A percentile compares a stretch with the other conserved stretches of the same genome.
These are phyloP conservation scores for Neodontobutis hainanensis DNA, from an alignment of 2,113 vertebrate species.

Conservation along the genomic window DNA sequence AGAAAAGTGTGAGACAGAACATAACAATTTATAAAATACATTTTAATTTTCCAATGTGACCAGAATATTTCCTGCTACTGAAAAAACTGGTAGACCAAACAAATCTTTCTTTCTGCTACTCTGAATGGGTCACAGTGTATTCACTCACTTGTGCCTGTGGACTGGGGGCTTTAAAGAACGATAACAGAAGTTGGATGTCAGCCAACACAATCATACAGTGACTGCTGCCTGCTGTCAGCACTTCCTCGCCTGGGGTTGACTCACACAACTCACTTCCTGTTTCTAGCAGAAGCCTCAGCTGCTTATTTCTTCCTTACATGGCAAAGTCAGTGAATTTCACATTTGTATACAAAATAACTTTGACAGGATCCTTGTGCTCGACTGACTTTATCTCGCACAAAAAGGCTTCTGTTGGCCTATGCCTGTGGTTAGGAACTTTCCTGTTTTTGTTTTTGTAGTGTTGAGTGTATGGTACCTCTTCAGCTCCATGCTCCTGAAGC, in stretches of 20 bases:
- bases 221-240: constrained; percentile 53
- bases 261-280: constrained; percentile 74
- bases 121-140: background rate
- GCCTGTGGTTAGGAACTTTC: too few species aligned
- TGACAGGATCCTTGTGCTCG: constrained; percentile 7
- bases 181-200: constrained; percentile 9
- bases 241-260: constrained; percentile 65
- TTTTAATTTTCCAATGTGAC: background rate
- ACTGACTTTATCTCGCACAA: background rate
- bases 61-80: background rate
- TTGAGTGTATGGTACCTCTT: constrained; percentile 81
- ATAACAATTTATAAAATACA: background rate
- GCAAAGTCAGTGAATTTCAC: constrained; percentile 36
- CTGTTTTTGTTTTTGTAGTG: too few species aligned
- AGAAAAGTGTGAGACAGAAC: background rate
- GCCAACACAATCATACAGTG: constrained; percentile 34
- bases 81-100: background rate
- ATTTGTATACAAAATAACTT: background rate
- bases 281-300: constrained; percentile 48
- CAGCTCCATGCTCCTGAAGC: constrained; percentile 95
- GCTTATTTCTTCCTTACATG: constrained; percentile 77
- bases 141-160: background rate
- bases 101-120: background rate
- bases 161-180: constrained; percentile 7
- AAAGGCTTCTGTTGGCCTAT: too few species aligned